Conservation (phyloP, 2,888 invertebrate genomes). For the Eupithecia subfuscata region DNA sequence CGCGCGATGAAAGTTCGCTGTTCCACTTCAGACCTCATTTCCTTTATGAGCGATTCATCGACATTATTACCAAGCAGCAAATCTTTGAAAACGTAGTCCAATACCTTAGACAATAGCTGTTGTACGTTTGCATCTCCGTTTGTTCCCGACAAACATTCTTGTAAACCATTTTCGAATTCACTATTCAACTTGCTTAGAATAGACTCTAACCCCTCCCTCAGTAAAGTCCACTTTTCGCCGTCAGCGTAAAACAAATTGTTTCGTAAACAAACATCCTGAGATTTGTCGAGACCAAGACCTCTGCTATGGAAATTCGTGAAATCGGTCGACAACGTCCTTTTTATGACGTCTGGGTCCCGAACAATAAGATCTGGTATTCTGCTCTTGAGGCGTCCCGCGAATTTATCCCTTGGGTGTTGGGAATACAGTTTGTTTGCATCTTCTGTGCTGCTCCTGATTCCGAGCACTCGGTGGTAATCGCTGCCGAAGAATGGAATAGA, state of each 20-base stretch:
- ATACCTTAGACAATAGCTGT: slow-evolving; percentile 76
- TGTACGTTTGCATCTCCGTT: slow-evolving; percentile 79
- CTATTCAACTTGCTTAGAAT: slow-evolving; percentile 64
- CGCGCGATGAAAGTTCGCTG: slow-evolving; percentile 60
- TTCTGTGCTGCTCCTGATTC: slow-evolving; percentile 66
- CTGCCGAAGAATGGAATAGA: slow-evolving; percentile 73
- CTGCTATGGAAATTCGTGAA: slow-evolving; percentile 78
- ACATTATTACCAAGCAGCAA: slow-evolving; percentile 67
- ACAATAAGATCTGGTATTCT: slow-evolving; percentile 77
- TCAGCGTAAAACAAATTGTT: slow-evolving; percentile 81
- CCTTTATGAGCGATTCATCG: slow-evolving; percentile 60
- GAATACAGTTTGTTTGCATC: slow-evolving; percentile 69
- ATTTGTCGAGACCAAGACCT: slow-evolving; percentile 80
- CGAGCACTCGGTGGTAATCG: slow-evolving; percentile 72
- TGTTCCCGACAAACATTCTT: slow-evolving; percentile 79
- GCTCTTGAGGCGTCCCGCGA: slow-evolving; percentile 72
- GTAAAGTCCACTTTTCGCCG: slow-evolving; percentile 77
- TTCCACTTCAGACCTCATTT: slow-evolving; percentile 61
- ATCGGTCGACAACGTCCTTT: slow-evolving; percentile 77
- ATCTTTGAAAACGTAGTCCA: slow-evolving; percentile 77
- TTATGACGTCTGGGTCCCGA: slow-evolving; percentile 73
- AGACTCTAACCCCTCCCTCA: slow-evolving; percentile 69
- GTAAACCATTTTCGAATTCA: slow-evolving; percentile 68
- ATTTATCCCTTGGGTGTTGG: slow-evolving; percentile 66
- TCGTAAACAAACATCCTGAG: slow-evolving; percentile 81